These are phyloP conservation scores for Phenganax marumi DNA, from an alignment of 92 coral and sea anemone genomes.

Conservation along the genomic window DNA sequence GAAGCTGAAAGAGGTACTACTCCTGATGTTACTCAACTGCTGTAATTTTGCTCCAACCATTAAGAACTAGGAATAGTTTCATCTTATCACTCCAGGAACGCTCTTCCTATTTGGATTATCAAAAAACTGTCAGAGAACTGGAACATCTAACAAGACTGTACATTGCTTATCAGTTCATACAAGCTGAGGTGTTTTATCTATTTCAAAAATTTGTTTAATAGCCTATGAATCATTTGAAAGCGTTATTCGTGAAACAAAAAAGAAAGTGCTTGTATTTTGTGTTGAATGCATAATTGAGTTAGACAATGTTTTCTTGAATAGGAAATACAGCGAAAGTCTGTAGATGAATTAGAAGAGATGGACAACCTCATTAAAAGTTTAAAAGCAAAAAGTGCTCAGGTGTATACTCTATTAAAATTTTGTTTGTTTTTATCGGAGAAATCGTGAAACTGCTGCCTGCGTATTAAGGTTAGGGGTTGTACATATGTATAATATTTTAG, in stretches of 20 bases:
- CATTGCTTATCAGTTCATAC: conserved; percentile 87
- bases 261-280: background rate
- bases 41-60: background rate
- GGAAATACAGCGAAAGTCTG: conserved; percentile 83
- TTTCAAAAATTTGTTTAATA: background rate
- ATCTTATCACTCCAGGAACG: conserved; percentile 54
- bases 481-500: no score
- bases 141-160: conserved; percentile 86
- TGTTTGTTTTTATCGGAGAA: background rate
- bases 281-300: background rate
- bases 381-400: conserved; percentile 67
- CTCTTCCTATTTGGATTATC: conserved; percentile 89
- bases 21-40: background rate
- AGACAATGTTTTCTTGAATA: background rate
- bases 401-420: background rate
- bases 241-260: background rate
- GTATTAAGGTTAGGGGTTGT: no score
- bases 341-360: conserved; percentile 71
- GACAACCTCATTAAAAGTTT: conserved; percentile 64
- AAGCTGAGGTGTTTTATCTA: conserved; percentile 73
- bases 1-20: conserved; percentile 80
- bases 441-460: no score
- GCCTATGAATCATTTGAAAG: background rate
- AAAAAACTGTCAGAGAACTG: conserved; percentile 88
- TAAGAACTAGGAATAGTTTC: no score